phyloP scores from a whole-genome alignment of 2,888 invertebrate genomes.

The Polydrusus pterygomalis region DNA sequence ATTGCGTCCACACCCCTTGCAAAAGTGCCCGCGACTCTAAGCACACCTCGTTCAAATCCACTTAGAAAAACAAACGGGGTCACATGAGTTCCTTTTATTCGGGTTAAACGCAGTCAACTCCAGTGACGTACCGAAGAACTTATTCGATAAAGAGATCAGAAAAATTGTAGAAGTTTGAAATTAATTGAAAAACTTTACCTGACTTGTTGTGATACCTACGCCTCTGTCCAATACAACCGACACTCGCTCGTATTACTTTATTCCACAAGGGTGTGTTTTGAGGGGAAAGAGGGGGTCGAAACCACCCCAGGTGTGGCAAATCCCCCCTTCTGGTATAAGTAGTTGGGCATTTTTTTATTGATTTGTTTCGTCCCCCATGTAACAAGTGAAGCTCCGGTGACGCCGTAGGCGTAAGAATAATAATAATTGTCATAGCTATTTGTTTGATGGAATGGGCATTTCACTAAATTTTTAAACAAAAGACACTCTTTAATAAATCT shows the following conservation, averaged over 20 bases:
- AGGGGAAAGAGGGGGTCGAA: constrained; percentile 11
- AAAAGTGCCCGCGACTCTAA: not conserved
- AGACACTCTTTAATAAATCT: no score
- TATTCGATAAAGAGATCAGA: not conserved
- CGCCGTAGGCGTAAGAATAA: not conserved
- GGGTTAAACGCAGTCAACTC: constrained; percentile 11
- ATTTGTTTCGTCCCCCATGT: not conserved
- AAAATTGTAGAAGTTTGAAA: no score
- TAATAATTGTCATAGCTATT: not conserved
- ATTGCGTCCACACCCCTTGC: constrained; percentile 8
- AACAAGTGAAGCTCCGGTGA: constrained; percentile 17
- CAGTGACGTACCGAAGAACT: constrained; percentile 3
- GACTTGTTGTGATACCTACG: not conserved
- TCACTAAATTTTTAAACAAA: no score
- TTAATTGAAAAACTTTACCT: no score
- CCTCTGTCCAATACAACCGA: not conserved
- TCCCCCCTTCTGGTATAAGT: constrained; percentile 5
- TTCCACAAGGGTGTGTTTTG: constrained; percentile 23
- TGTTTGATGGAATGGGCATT: not conserved
- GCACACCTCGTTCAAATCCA: constrained; percentile 7
- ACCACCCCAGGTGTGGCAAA: constrained; percentile 23
- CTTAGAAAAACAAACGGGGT: constrained; percentile 26
- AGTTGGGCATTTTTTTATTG: constrained; percentile 19
- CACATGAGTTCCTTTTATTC: constrained; percentile 1
- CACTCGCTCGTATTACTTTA: constrained; percentile 8